Evolutionary conservation across 2,888 invertebrate genomes (phyloP).

Genomic region (Enchytraeus crypticus): DNA sequence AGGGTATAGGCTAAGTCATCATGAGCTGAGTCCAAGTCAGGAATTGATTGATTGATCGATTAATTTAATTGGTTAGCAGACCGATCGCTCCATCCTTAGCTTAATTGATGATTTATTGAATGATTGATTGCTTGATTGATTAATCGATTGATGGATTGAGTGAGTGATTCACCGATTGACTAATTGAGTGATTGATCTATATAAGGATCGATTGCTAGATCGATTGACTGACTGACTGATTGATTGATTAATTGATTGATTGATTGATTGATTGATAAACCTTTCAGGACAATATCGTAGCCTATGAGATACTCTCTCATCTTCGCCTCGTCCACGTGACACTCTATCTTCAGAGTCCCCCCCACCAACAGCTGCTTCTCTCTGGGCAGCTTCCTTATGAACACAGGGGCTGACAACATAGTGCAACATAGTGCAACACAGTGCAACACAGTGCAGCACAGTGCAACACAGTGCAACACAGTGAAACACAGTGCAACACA

Average conservation of each 20-base stretch:
- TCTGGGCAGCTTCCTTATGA: constrained; percentile 22
- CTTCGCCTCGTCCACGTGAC: constrained; percentile 17
- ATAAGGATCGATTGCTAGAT: too few relatives aligned
- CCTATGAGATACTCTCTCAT: constrained; percentile 5
- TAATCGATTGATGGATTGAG: background rate
- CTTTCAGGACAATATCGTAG: background rate
- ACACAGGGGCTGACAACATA: constrained; percentile 24
- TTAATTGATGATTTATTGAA: too few relatives aligned
- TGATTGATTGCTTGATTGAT: too few relatives aligned
- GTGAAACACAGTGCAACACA: too few relatives aligned
- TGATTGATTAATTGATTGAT: background rate
- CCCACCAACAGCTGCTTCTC: constrained; percentile 19
- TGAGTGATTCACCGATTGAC: background rate
- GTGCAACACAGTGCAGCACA: too few relatives aligned
- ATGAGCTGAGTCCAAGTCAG: too few relatives aligned
- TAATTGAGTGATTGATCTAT: background rate
- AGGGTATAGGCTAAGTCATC: too few relatives aligned
- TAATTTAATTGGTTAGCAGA: too few relatives aligned
- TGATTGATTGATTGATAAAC: background rate
- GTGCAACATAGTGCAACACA: background rate
- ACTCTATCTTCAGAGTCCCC: constrained; percentile 18
- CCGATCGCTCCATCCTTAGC: too few relatives aligned
- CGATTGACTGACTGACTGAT: background rate
- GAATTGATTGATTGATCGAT: too few relatives aligned
- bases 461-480: too few relatives aligned